Evolutionary conservation across 2,888 invertebrate genomes (phyloP), one percentile per base, ranked within the genome.

Genomic region (Syrista parreyssii): DNA sequence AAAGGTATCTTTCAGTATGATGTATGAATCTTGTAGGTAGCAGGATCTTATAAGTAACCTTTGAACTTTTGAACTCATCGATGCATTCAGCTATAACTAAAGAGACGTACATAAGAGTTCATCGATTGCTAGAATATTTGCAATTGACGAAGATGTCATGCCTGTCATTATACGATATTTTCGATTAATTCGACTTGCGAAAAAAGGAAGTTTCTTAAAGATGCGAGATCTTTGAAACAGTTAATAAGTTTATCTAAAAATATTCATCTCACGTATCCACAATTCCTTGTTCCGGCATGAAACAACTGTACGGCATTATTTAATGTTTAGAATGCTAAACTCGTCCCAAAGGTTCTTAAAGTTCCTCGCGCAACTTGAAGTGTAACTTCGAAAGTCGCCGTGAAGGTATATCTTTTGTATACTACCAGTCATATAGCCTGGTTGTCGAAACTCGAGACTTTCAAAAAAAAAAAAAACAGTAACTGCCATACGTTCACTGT

Each of bases 381-480:
- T 55, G 55, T 55, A 55, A 23, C 23, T 55, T 55, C 23, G 23
- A 55, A 55, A 55, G 55, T 55, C 55, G 23, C 2, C 55, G 23
- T 23, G 55, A 23, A 55, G 23, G 9, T 23, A 55, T 55, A 55
- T 55, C 55, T 9, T 55, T 55, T 55, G 23, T 55, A 55, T 23
- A 9, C 15, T 55, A 23, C 23, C 23, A 55, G 55, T 55, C 23
- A 40, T 40, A 9, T 55, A 55, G 55, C 6, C 23, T 15, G 55
- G 6, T 55, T 23, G 9, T 55, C 55, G 9, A 55, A 23, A 55
- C 55, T 23, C 23, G 6, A 55, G 1, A 23, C 23, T 23, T 55
- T 55, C 9, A 2, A 55, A 55, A 23, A 9, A 34, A 23, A 55
- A 40, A 55, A 55, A 77, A 79, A 79, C 79, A 73, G 71, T 68